These are phyloP conservation scores for Glareola pratincola DNA, from an alignment of 2,113 vertebrate genomes.

Conservation along the genomic window DNA sequence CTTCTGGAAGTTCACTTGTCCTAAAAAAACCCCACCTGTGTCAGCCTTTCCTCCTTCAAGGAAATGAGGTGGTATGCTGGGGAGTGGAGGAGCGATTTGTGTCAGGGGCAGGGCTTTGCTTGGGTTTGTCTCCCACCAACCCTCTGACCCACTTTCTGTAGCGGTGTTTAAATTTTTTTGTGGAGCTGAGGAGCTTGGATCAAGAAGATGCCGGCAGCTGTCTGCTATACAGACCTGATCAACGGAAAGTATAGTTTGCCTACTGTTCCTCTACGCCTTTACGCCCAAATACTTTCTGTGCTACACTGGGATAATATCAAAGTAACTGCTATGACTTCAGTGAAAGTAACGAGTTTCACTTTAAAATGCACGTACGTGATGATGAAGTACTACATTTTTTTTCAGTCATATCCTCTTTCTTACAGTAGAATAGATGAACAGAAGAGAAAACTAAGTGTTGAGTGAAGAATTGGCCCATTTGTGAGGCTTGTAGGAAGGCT, in stretches of 20 bases:
- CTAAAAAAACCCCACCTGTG: neutral
- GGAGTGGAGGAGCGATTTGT: neutral
- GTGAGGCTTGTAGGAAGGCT: neutral
- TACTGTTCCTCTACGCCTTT: neutral
- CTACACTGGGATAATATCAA: neutral
- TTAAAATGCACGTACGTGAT: fast-evolving
- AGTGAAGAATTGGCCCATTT: neutral
- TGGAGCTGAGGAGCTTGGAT: neutral
- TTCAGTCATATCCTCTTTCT: neutral
- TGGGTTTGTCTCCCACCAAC: neutral
- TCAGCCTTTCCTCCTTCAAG: neutral
- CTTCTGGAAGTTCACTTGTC: neutral
- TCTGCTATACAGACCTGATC: neutral
- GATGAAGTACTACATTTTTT: neutral
- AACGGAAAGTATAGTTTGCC: neutral
- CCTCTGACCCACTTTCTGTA: no score
- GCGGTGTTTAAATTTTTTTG: neutral
- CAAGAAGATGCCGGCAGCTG: neutral
- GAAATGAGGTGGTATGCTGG: neutral
- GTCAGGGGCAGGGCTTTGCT: neutral
- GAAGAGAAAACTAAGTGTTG: neutral
- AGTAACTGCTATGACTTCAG: neutral
- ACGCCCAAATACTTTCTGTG: neutral
- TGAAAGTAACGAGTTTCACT: neutral
- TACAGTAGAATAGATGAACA: neutral